A percentile compares a stretch with the other conserved stretches of the same genome.
Evolutionary conservation across 2,113 vertebrate species (phyloP).

Genomic region (Pygathrix nemaeus): DNA sequence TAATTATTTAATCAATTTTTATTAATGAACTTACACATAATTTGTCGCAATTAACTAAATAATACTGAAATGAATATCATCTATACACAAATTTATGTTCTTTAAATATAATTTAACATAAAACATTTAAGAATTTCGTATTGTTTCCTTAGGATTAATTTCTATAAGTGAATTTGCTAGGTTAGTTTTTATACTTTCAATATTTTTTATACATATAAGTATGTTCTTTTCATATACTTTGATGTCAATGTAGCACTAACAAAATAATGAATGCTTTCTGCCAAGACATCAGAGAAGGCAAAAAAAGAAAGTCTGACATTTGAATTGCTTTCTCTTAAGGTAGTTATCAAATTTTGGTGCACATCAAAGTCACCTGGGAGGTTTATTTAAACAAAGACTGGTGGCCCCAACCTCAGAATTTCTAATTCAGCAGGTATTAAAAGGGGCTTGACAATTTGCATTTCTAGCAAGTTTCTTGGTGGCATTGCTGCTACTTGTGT

Average conservation of each 20-base stretch:
- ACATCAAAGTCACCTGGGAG: not conserved
- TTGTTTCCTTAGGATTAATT: not conserved
- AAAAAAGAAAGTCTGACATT: not conserved
- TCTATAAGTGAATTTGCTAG: not conserved
- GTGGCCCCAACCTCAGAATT: not conserved
- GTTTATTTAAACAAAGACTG: not conserved
- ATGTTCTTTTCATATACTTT: not conserved
- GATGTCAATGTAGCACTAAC: not conserved
- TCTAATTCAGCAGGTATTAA: not conserved
- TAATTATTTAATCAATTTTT: not conserved
- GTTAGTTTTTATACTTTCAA: not conserved
- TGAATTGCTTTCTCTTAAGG: not conserved
- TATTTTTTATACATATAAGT: not conserved
- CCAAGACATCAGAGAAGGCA: not conserved
- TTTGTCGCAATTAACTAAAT: not conserved
- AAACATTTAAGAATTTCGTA: not conserved
- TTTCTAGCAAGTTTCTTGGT: not conserved
- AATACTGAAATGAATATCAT: not conserved
- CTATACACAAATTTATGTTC: not conserved
- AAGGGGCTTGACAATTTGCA: not conserved
- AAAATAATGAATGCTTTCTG: not conserved
- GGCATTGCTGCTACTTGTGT: not conserved
- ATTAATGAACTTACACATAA: not conserved
- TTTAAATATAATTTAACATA: not conserved
- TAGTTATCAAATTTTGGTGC: not conserved